Evolutionary conservation across 2,888 invertebrate genomes (phyloP).

Genomic region (Hybos culiciformis): DNA sequence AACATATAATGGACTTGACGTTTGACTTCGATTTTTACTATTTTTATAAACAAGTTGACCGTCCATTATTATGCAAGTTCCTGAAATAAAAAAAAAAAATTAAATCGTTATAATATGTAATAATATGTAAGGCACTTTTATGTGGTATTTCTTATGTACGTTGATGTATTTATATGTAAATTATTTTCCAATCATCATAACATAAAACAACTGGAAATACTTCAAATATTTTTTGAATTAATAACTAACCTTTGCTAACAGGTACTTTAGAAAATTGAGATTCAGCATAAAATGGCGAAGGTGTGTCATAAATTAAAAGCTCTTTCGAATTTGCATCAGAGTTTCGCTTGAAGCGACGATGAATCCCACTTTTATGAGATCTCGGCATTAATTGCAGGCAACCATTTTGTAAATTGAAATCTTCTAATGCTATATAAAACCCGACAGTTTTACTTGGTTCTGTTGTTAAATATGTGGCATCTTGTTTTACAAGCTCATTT

Average conservation of each 20-base stretch:
- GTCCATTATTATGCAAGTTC: slow-evolving; percentile 77
- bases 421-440: slow-evolving; percentile 93
- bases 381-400: slow-evolving; percentile 87
- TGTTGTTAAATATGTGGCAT: slow-evolving; percentile 75
- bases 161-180: background rate
- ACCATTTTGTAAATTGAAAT: slow-evolving; percentile 84
- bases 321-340: slow-evolving; percentile 47
- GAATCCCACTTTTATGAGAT: slow-evolving; percentile 76
- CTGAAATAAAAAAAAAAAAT: slow-evolving; percentile 36
- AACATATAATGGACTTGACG: slow-evolving; percentile 87
- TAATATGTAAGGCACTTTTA: background rate
- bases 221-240: too few relatives aligned
- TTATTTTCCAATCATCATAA: background rate
- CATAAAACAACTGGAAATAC: background rate
- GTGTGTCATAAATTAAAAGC: slow-evolving; percentile 52
- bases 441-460: slow-evolving; percentile 71
- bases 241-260: slow-evolving; percentile 82
- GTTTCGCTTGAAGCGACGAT: slow-evolving; percentile 52
- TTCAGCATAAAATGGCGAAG: slow-evolving; percentile 54
- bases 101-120: background rate
- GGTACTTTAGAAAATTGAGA: slow-evolving; percentile 65
- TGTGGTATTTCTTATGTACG: too few relatives aligned
- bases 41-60: slow-evolving; percentile 91
- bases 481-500: slow-evolving; percentile 73
- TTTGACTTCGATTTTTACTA: slow-evolving; percentile 64